These are phyloP conservation scores for Carcharodon carcharias DNA, from an alignment of 2,797 vertebrate genomes.

Conservation along the genomic window DNA sequence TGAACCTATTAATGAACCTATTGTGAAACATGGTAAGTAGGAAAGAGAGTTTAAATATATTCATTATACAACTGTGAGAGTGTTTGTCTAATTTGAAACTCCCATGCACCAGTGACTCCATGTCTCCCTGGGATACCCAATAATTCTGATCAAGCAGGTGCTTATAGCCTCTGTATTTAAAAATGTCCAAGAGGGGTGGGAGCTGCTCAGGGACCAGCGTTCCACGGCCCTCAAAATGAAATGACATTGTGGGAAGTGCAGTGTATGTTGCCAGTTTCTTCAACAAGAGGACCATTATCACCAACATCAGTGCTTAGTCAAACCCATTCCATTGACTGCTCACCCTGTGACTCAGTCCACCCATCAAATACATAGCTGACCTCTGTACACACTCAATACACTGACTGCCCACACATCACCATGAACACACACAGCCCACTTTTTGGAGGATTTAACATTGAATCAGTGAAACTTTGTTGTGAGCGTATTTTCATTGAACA, in stretches of 20 bases:
- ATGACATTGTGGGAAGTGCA: background rate
- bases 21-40: conserved; percentile 56
- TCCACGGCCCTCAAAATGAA: background rate
- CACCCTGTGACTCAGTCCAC: background rate
- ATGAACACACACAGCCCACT: background rate
- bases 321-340: background rate
- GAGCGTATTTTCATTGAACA: no score
- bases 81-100: background rate
- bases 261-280: background rate
- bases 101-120: background rate
- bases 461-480: no score
- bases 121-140: background rate
- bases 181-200: background rate
- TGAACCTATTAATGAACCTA: conserved; percentile 62
- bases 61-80: background rate
- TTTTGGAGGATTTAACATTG: no score
- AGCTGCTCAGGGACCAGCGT: background rate
- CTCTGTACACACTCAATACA: background rate
- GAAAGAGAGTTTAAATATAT: background rate
- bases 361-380: background rate
- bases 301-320: background rate
- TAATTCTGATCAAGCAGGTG: background rate
- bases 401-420: no score
- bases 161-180: background rate
- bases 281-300: background rate